Evolutionary conservation across 2,797 vertebrate species (phyloP), one percentile per base, ranked within the genome.

Genomic region (Melanotaenia nigrans): DNA sequence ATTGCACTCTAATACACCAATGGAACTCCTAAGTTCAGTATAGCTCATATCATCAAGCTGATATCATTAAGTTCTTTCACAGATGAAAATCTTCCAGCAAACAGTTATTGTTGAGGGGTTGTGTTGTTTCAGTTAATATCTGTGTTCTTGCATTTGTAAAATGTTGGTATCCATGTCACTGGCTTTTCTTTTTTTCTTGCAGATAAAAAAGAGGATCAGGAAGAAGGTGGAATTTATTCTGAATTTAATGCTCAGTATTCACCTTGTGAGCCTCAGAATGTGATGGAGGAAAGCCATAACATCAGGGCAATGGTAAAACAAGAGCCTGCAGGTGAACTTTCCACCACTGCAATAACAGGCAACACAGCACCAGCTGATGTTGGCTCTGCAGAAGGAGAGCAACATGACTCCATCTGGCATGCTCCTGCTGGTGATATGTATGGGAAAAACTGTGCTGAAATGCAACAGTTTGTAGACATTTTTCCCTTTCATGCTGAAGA

Each of bases 271-370:
- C 35, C 72, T 10, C 64, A 1, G 14, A 70, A 4, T 5, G 60
- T 24, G 49, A 11, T 58, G 0, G 57, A 80, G n/a, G 76, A 81
- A 8, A 72, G 22, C 45, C 30, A 16, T 1, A 63, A 61, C 68
- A 3, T 40, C 61, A 57, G 49, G 63, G 62, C 72, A 2, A 54
- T 10, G 3, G 84, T 93, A 63, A 93, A 93, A 78, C 72, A 38
- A 5, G 92, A 93, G 71, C 83, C 77, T 4, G 71, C 30, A 0
- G 84, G 81, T n/a, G 75, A 79, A 30, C 59, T 14, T 9, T 30
- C 14, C 25, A 0, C 67, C 40, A 59, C 28, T 8, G 81, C 77
- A 70, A 53, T 66, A 2, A 10, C 47, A 30, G 67, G 72, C 5
- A 9, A 24, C 40, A 0, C 32, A 0, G 25, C 20, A 2, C 10